These are phyloP conservation scores for Nipponacmea schrenckii DNA, from an alignment of 2,888 invertebrate species.

Conservation along the genomic window DNA sequence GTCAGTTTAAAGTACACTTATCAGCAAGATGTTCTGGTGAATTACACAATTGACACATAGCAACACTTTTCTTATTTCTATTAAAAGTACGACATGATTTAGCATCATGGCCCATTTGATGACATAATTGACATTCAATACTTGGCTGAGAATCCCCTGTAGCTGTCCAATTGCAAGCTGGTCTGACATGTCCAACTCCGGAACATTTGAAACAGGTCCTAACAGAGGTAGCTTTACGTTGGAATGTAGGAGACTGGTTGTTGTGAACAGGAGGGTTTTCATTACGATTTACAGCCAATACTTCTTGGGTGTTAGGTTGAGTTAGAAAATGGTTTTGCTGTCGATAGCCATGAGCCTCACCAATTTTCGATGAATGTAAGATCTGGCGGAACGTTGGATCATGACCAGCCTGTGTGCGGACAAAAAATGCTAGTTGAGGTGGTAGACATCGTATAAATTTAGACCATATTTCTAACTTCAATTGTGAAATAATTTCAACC, in stretches of 20 bases:
- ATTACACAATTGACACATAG: background rate
- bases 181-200: background rate
- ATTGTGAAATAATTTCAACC: too few species aligned
- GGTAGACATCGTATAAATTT: background rate
- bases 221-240: background rate
- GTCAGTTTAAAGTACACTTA: background rate
- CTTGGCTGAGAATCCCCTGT: background rate
- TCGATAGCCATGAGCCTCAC: background rate
- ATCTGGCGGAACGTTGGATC: background rate
- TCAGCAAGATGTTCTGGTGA: background rate
- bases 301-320: too few species aligned
- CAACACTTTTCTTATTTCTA: background rate
- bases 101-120: background rate
- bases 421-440: background rate
- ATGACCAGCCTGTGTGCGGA: background rate
- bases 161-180: background rate
- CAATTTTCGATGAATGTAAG: background rate
- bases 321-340: background rate
- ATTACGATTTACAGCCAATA: background rate
- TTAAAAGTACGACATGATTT: background rate
- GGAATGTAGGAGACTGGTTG: background rate
- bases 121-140: background rate
- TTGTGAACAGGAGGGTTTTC: background rate
- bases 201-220: background rate
- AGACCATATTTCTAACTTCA: background rate